phyloP scores from a whole-genome alignment of 2,113 vertebrate genomes.

The Alosa alosa region DNA sequence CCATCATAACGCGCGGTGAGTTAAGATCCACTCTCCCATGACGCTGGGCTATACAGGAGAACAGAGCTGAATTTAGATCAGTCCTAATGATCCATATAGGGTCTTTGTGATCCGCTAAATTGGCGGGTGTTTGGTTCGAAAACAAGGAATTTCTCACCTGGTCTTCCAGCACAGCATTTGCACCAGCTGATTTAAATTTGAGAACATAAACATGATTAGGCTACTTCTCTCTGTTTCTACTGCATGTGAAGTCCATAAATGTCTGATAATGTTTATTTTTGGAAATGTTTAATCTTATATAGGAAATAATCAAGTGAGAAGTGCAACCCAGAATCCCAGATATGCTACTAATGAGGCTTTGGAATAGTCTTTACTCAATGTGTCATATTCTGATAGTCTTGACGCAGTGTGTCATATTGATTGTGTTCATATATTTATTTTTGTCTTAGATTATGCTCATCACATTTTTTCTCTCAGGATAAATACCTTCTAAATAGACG shows the following conservation, averaged over 20 bases:
- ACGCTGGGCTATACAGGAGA: background rate
- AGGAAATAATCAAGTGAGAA: background rate
- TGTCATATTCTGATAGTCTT: background rate
- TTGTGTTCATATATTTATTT: background rate
- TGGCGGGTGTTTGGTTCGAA: background rate
- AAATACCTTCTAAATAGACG: background rate
- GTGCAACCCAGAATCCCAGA: background rate
- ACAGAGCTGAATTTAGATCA: background rate
- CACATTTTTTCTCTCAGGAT: background rate
- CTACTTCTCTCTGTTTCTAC: background rate
- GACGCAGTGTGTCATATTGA: background rate
- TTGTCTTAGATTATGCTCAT: background rate
- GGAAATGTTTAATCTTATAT: background rate
- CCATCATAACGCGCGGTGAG: background rate
- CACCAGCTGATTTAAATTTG: no score
- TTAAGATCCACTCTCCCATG: background rate
- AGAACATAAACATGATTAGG: no score
- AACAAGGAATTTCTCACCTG: background rate
- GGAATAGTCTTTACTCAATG: background rate
- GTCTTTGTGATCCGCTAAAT: background rate
- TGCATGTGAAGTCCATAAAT: background rate
- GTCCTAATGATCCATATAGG: background rate
- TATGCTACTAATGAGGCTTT: background rate
- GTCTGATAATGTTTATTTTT: background rate
- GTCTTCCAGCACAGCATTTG: background rate